Evolutionary conservation across 2,113 vertebrate genomes (phyloP), one percentile per base, ranked within the genome.

Genomic region (Pelobates fuscus): DNA sequence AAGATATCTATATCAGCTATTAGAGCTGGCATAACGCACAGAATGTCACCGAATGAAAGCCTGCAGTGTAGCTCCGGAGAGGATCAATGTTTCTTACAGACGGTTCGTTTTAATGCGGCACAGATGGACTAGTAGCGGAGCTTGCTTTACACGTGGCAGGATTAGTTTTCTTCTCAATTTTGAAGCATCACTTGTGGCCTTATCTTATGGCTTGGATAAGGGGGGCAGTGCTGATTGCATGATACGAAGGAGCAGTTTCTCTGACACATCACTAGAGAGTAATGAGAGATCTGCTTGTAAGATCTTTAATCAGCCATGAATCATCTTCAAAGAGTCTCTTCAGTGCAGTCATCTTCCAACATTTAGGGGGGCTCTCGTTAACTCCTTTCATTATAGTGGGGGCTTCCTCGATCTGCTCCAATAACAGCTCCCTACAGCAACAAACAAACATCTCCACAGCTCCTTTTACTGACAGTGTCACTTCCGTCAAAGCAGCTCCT

Each of bases 241-340:
- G 67, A 59, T 37, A 43, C 20, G 23, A 59, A 59, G 54, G 26
- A 70, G 23, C 62, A 23, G 29, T 63, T 63, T 63, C 21, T 37
- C 30, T 26, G 29, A 37, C 29, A 69, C 67, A n/a, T n/a, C n/a
- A n/a, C n/a, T n/a, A n/a, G n/a, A 69, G 30, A 57, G 21, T 69
- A 70, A 70, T 43, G 30, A 43, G 30, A 14, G 67, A 70, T 43
- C 55, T 5, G 30, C 24, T 52, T 54, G 25, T 54, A 52, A 67
- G 65, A 59, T 54, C 67, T 59, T 70, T 70, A 70, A 70, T 70
- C 55, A 70, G 55, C 67, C 23, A 20, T 59, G 54, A 70, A 70
- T 59, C 67, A 41, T 59, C 54, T 59, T 59, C 67, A 70, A 70
- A 43, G n/a, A 58, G 29, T 52, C 67, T 69, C 66, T 55, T 68